These are phyloP conservation scores for Molossus molossus DNA, from an alignment of 2,797 vertebrate genomes.

Conservation along the genomic window DNA sequence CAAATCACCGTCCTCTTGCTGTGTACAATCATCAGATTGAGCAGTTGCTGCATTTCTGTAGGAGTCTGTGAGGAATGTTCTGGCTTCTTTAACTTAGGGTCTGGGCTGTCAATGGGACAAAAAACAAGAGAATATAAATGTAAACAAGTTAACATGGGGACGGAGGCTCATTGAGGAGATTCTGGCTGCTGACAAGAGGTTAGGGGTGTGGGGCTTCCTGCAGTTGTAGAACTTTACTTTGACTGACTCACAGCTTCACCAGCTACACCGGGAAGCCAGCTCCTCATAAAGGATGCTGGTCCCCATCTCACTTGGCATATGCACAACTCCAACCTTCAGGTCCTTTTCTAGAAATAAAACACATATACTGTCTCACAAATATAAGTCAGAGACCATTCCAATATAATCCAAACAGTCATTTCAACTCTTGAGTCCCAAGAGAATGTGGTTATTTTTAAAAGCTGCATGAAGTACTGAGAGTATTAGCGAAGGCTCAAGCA, in stretches of 20 bases:
- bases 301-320: not conserved
- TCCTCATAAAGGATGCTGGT: not conserved
- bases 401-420: conserved; percentile 25
- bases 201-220: not conserved
- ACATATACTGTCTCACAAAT: not conserved
- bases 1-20: not conserved
- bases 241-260: conserved; percentile 16
- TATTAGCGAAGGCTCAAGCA: not conserved
- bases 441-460: conserved; percentile 8
- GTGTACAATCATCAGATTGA: conserved; percentile 8
- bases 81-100: conserved; percentile 35
- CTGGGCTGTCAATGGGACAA: not conserved
- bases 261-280: not conserved
- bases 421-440: not conserved
- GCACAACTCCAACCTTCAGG: conserved; percentile 23
- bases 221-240: conserved; percentile 35
- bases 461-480: not conserved
- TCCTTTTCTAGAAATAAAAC: conserved; percentile 64
- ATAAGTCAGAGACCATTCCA: conserved; percentile 30
- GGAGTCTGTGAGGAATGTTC: conserved; percentile 45
- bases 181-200: not conserved
- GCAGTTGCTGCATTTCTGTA: conserved; percentile 23
- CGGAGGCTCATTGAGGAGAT: not conserved
- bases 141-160: not conserved
- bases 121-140: not conserved